Evolutionary conservation across 2,797 vertebrate species (phyloP).

Genomic region (Clarias platycephalus): DNA sequence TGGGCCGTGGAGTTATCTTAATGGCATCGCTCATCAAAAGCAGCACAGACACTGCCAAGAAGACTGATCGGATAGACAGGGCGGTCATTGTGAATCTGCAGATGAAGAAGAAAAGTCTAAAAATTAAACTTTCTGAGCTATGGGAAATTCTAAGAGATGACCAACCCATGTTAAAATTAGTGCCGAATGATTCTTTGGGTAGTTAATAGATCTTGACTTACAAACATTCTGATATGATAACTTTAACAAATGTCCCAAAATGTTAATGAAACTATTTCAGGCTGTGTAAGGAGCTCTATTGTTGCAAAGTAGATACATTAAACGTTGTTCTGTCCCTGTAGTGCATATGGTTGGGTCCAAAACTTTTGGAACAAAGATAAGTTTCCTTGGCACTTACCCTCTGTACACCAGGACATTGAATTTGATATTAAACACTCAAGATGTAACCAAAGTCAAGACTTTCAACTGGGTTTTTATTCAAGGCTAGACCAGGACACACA

Average conservation of each 20-base stretch:
- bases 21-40: constrained; percentile 61
- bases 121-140: neutral
- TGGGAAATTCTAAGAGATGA: neutral
- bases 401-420: too few species aligned
- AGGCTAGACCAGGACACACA: neutral
- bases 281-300: neutral
- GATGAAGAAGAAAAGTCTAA: constrained; percentile 32
- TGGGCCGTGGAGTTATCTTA: constrained; percentile 83
- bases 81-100: constrained; percentile 70
- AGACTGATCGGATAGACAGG: constrained; percentile 53
- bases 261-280: neutral
- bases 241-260: neutral
- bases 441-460: too few species aligned
- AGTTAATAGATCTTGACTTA: neutral
- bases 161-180: neutral
- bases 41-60: constrained; percentile 61
- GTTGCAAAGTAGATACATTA: neutral
- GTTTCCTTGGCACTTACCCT: too few species aligned
- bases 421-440: too few species aligned
- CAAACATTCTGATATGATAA: neutral
- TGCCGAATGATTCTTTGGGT: neutral
- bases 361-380: too few species aligned
- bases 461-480: too few species aligned
- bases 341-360: neutral
- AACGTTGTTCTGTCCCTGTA: neutral